These are phyloP conservation scores for Lithophane socia DNA, from an alignment of 2,888 invertebrate species.

Conservation along the genomic window DNA sequence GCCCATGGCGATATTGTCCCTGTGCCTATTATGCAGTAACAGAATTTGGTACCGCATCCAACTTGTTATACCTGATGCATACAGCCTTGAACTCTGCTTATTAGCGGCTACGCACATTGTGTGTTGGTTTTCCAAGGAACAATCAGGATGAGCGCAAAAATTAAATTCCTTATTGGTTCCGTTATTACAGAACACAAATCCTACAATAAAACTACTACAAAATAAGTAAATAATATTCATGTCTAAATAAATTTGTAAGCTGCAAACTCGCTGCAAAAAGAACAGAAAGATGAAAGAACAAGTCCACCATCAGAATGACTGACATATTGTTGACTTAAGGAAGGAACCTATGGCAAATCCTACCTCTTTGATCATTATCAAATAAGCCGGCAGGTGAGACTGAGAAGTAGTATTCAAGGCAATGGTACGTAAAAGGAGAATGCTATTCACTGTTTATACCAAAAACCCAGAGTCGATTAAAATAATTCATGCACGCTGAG, in stretches of 20 bases:
- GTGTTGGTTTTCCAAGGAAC: constrained; percentile 84
- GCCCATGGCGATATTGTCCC: constrained; percentile 87
- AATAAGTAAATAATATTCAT: constrained; percentile 74
- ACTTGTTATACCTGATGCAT: constrained; percentile 85
- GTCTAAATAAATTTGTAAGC: constrained; percentile 48
- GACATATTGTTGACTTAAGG: too few relatives aligned
- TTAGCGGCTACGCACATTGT: constrained; percentile 82
- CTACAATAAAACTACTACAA: constrained; percentile 73
- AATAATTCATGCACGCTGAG: too few relatives aligned
- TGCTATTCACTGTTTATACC: too few relatives aligned
- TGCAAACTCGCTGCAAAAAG: not conserved
- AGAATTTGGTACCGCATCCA: constrained; percentile 87
- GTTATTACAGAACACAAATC: constrained; percentile 65
- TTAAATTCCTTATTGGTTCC: constrained; percentile 57
- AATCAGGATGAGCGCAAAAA: constrained; percentile 85
- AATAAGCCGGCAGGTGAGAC: too few relatives aligned
- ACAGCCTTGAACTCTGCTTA: constrained; percentile 82
- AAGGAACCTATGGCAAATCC: too few relatives aligned
- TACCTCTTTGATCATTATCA: too few relatives aligned
- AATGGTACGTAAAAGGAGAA: too few relatives aligned
- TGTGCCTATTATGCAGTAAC: constrained; percentile 84
- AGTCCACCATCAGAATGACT: not conserved
- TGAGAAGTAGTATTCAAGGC: too few relatives aligned
- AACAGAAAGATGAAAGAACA: constrained; percentile 13
- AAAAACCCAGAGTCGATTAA: too few relatives aligned